These are phyloP conservation scores for Melanotaenia nigrans DNA, from an alignment of 2,797 vertebrate species.

Conservation along the genomic window DNA sequence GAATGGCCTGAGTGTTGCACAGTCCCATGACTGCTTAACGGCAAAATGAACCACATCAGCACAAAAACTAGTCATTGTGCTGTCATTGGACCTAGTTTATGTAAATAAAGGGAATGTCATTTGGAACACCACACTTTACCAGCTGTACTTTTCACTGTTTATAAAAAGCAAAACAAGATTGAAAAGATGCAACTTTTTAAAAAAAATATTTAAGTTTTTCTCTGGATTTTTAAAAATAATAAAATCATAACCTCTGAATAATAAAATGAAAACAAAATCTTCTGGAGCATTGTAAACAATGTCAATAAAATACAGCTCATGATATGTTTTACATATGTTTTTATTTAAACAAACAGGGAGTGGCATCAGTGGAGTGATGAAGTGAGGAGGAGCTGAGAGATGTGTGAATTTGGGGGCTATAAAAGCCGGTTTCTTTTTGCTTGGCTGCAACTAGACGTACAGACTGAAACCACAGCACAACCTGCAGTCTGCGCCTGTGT, in stretches of 20 bases:
- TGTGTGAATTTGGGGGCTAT: constrained; percentile 48
- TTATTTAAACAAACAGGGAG: constrained; percentile 21
- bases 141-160: background rate
- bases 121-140: background rate
- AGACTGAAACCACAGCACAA: constrained; percentile 14
- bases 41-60: constrained; percentile 29
- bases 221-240: too few species aligned
- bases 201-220: too few species aligned
- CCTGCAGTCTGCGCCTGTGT: constrained; percentile 35
- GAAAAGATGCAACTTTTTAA: background rate
- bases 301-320: background rate
- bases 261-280: background rate
- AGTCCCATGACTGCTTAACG: constrained; percentile 71
- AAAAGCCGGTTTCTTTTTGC: constrained; percentile 51
- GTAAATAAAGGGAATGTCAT: constrained; percentile 2
- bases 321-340: background rate
- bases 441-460: constrained; percentile 3
- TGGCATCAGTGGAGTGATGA: constrained; percentile 21
- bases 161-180: background rate
- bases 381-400: constrained; percentile 58
- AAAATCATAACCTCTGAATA: background rate
- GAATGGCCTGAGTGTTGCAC: constrained; percentile 38
- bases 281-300: background rate
- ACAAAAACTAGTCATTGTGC: constrained; percentile 39
- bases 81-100: constrained; percentile 11